phyloP scores from a whole-genome alignment of 2,113 vertebrate species.

The Ploceus nigricollis region DNA sequence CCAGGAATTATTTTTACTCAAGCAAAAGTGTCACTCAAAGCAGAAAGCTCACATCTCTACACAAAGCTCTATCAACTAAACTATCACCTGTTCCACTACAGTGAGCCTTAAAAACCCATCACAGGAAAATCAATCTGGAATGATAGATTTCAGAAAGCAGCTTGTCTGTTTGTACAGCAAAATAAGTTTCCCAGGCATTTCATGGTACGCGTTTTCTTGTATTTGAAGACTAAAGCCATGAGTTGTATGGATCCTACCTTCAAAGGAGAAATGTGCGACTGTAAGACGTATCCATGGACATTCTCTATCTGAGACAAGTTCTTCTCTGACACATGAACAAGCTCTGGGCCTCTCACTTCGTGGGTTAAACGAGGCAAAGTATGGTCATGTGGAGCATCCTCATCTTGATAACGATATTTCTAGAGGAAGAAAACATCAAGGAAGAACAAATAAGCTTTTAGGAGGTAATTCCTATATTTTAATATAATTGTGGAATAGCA shows the following conservation, averaged over 20 bases:
- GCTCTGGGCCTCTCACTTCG: slow-evolving; percentile 88
- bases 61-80: background rate
- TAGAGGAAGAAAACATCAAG: slow-evolving; percentile 8
- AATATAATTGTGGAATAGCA: background rate
- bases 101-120: background rate
- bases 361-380: slow-evolving; percentile 88
- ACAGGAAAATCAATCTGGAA: background rate
- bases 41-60: background rate
- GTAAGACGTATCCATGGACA: slow-evolving; percentile 93
- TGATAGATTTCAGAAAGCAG: background rate
- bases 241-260: slow-evolving; percentile 75
- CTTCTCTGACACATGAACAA: slow-evolving; percentile 95
- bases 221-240: background rate
- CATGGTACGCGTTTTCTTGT: fast-evolving
- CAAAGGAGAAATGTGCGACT: slow-evolving; percentile 94
- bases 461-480: background rate
- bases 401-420: slow-evolving; percentile 96
- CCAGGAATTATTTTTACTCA: background rate
- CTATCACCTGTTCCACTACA: background rate
- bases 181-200: background rate
- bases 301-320: slow-evolving; percentile 97
- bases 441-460: background rate
- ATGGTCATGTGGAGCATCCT: slow-evolving; percentile 87
- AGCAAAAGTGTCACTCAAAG: background rate
- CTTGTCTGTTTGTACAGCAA: background rate